Evolutionary conservation across 2,797 vertebrate species (phyloP).

Genomic region (Darevskia nairensis): DNA sequence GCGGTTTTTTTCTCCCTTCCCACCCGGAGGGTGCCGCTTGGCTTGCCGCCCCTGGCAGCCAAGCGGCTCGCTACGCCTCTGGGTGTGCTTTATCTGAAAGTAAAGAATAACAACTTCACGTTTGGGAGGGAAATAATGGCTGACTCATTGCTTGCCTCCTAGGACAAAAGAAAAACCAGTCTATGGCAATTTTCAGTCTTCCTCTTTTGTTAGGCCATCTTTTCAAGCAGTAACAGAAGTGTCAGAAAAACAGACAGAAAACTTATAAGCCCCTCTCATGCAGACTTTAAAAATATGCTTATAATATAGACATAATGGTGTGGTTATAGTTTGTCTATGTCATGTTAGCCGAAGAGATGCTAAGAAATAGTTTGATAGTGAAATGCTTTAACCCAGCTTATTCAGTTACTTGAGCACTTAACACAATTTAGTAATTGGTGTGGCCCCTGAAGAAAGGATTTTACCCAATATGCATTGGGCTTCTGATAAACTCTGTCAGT

Average conservation of each 20-base stretch:
- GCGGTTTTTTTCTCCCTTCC: no score
- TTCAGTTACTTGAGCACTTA: background rate
- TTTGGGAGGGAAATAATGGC: background rate
- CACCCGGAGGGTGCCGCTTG: no score
- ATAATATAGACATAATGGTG: background rate
- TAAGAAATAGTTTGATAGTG: background rate
- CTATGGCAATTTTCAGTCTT: background rate
- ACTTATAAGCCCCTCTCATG: constrained; percentile 12
- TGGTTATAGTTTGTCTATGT: constrained; percentile 5
- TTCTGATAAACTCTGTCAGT: background rate
- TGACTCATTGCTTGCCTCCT: background rate
- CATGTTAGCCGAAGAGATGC: background rate
- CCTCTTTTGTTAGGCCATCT: background rate
- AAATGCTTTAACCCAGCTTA: background rate
- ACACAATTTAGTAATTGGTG: background rate
- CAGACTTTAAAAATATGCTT: background rate
- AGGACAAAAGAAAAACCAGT: background rate
- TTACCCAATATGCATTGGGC: background rate
- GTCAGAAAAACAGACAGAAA: constrained; percentile 16
- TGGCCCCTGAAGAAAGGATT: background rate
- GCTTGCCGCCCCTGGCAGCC: no score
- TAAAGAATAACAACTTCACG: background rate
- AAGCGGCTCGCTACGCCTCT: no score
- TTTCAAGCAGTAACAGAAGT: background rate
- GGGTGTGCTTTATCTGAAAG: background rate